These are phyloP conservation scores for Myrmecobius fasciatus DNA, from an alignment of 2,113 vertebrate genomes.

Conservation along the genomic window DNA sequence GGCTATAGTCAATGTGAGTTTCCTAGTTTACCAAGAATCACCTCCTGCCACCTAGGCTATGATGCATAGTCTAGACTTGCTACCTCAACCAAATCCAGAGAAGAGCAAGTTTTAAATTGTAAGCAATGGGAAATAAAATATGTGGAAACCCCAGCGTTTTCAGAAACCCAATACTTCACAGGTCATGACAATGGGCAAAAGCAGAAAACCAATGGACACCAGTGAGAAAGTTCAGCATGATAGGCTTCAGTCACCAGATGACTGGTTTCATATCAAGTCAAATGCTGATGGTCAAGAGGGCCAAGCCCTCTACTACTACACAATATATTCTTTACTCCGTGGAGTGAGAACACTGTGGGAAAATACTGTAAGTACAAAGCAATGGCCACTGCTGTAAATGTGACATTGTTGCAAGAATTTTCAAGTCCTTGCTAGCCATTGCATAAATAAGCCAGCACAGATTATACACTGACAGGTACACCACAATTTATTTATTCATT, in stretches of 20 bases:
- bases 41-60: constrained; percentile 24
- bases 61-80: constrained; percentile 58
- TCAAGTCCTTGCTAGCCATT: neutral
- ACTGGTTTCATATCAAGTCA: neutral
- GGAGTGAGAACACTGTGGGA: neutral
- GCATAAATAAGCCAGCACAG: neutral
- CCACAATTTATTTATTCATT: neutral
- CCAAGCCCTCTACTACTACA: neutral
- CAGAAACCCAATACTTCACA: constrained; percentile 47
- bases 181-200: neutral
- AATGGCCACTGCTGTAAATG: neutral
- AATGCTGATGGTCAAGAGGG: neutral
- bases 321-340: neutral
- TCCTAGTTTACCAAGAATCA: constrained; percentile 29
- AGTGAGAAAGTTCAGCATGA: neutral
- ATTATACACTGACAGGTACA: neutral
- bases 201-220: constrained; percentile 24
- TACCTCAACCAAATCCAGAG: constrained; percentile 49
- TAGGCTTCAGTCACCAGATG: neutral
- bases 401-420: neutral
- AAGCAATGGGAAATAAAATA: neutral
- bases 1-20: neutral
- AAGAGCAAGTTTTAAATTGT: neutral
- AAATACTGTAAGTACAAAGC: neutral
- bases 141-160: neutral